Conservation (phyloP, 2,888 invertebrate species). For the Hedya salicella region DNA sequence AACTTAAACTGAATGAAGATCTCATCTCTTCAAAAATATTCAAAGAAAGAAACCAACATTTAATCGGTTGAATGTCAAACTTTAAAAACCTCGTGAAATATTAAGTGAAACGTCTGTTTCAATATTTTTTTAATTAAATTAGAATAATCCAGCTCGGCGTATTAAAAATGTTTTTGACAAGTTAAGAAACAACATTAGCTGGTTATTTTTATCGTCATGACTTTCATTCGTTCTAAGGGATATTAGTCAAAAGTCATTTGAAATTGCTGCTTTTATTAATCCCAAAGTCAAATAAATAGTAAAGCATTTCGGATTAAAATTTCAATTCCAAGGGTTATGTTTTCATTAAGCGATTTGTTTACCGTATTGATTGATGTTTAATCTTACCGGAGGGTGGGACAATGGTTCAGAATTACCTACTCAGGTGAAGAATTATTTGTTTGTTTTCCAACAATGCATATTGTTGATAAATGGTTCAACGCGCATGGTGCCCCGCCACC, state of each 20-base stretch:
- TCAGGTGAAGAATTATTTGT: conserved; percentile 24
- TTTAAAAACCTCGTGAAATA: background rate
- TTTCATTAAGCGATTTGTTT: background rate
- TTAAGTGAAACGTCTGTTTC: background rate
- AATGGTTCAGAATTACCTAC: background rate
- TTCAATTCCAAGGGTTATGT: background rate
- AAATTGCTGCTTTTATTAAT: background rate
- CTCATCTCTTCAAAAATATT: background rate
- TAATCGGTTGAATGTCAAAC: background rate
- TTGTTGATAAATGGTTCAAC: conserved; percentile 27
- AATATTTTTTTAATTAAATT: background rate
- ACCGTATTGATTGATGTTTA: conserved; percentile 7
- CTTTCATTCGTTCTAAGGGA: background rate
- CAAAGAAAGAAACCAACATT: background rate
- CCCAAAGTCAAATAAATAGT: background rate
- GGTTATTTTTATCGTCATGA: background rate
- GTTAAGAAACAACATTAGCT: background rate
- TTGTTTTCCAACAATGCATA: conserved; percentile 26
- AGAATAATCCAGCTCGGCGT: background rate
- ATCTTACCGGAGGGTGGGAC: conserved; percentile 1
- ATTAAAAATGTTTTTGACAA: background rate
- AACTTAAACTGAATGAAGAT: background rate
- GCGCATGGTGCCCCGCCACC: background rate
- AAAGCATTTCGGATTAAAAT: background rate
- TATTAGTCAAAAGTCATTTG: background rate